A percentile compares a stretch with the other conserved stretches of the same genome.
These are phyloP conservation scores for Anas bahamensis DNA, from an alignment of 2,797 vertebrate species.

Conservation along the genomic window DNA sequence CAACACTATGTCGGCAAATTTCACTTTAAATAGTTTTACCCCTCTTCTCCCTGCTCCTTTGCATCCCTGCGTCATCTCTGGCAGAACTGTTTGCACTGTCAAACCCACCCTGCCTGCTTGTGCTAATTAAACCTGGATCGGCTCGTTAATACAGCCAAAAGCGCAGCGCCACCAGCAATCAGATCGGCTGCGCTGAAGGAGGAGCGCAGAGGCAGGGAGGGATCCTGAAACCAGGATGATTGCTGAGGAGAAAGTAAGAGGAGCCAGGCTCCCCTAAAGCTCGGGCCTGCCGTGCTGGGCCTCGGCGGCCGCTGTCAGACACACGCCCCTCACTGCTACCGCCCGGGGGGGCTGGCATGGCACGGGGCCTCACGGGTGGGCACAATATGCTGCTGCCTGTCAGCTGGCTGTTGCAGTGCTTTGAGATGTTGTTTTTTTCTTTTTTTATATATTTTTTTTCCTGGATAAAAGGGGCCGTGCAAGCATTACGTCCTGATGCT, in stretches of 20 bases:
- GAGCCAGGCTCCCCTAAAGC: neutral
- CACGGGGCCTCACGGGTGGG: fast-evolving
- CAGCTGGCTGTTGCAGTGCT: neutral
- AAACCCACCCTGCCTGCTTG: neutral
- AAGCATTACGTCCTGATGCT: neutral
- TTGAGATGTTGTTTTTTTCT: neutral
- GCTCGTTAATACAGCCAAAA: neutral
- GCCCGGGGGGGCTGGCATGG: neutral
- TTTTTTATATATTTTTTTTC: neutral
- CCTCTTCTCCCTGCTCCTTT: neutral
- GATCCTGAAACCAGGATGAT: neutral
- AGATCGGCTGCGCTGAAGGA: neutral
- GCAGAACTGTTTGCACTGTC: neutral
- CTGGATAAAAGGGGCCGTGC: neutral
- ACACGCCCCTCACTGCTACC: neutral
- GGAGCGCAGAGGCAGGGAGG: neutral
- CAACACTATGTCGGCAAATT: neutral
- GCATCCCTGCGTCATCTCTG: neutral
- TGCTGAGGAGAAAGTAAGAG: neutral
- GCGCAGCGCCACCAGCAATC: neutral
- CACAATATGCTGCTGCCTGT: slow-evolving; percentile 13
- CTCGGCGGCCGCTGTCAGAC: neutral
- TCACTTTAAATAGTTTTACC: neutral
- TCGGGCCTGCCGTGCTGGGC: neutral
- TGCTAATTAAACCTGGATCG: neutral